Base-by-base conservation (phyloP, 2,797 vertebrate genomes). In the Selene dorsalis region DNA sequence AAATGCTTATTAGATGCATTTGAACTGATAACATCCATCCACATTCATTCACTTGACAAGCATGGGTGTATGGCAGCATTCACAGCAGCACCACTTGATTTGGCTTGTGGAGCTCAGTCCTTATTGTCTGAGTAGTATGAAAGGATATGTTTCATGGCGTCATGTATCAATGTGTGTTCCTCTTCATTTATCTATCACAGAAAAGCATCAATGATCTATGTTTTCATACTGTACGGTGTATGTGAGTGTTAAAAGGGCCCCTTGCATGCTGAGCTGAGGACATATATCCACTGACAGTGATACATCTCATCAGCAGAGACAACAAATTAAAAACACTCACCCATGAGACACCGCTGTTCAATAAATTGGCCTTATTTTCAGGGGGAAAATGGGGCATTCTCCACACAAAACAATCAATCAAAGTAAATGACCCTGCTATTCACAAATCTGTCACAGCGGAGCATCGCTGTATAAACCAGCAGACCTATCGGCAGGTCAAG, bases 281-380 rank as follows among this genome's bases (percentile, higher is more conserved):
- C 71, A 76, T 80, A 77, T 76, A 87, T 84, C 75, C 59, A 4
- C 39, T n/a, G 64, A 90, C 86, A 84, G 86, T 83, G 85, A 90
- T 90, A 66, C 86, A 88, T 90, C 73, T 88, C 84, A 88, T 90
- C 83, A 88, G 62, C 83, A 73, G 66, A 65, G 84, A 88, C 85
- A 83, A 82, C 88, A 89, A 88, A 93, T 92, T 89, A 92, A 92
- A 91, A 92, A 92, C 85, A 76, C 68, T 85, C 80, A 84, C 87
- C 86, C 82, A 41, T 32, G 85, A 91, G 88, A 87, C 84, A 55
- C 59, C 7, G 69, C 66, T 53, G 79, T 67, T 91, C 85, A 87
- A 89, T 88, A 89, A 87, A 92, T 89, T 87, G 89, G 90, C 84
- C 85, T 82, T 87, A 90, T 89, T 92, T 92, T 91, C 80, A 43